Evolutionary conservation across 1,140 invertebrate genomes (phyloP).

Genomic region (Argopecten irradians): DNA sequence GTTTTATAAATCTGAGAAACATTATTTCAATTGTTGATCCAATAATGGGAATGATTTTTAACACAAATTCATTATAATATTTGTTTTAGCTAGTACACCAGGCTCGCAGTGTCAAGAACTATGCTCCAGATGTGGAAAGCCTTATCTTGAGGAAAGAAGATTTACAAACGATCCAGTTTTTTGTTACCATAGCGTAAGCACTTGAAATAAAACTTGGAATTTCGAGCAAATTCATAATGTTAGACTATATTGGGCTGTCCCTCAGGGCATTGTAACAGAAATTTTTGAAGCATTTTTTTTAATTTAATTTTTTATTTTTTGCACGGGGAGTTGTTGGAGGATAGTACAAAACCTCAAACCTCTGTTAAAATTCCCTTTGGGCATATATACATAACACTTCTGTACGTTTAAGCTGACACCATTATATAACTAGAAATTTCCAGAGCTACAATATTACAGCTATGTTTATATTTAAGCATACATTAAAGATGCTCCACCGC

Average conservation of each 20-base stretch:
- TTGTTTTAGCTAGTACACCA: constrained; percentile 65
- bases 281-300: background rate
- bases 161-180: constrained; percentile 56
- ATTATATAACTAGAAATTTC: no score
- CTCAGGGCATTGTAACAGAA: constrained; percentile 72
- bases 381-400: background rate
- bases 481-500: no score
- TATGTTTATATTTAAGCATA: no score
- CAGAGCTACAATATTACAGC: no score
- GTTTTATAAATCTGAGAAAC: background rate
- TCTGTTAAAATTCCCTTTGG: background rate
- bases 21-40: background rate
- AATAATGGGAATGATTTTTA: background rate
- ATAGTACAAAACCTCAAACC: background rate
- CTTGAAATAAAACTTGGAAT: constrained; percentile 84
- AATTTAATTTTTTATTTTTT: background rate
- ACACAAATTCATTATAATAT: background rate
- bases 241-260: constrained; percentile 91
- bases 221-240: constrained; percentile 94
- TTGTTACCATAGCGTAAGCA: constrained; percentile 67
- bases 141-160: constrained; percentile 63
- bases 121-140: constrained; percentile 61
- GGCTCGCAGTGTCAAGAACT: constrained; percentile 59
- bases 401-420: no score
- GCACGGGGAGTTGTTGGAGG: background rate